These are phyloP conservation scores for Python bivittatus DNA, from an alignment of 2,113 vertebrate genomes.

Conservation along the genomic window DNA sequence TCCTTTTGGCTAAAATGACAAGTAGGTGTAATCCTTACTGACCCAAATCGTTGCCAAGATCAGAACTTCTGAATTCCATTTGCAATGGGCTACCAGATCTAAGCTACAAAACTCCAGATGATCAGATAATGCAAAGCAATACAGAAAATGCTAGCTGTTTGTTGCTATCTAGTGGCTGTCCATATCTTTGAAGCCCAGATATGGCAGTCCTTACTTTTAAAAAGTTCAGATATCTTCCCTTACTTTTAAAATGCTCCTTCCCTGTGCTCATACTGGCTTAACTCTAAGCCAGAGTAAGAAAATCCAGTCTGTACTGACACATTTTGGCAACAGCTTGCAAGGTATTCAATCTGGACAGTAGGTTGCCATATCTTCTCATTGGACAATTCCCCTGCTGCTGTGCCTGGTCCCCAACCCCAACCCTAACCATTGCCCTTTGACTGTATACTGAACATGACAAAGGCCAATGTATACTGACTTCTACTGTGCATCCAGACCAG, in stretches of 20 bases:
- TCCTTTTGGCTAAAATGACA: neutral
- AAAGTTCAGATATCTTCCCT: too few relatives aligned
- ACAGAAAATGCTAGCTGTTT: neutral
- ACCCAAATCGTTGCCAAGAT: neutral
- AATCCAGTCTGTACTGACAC: neutral
- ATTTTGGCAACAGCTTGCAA: neutral
- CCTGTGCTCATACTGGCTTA: neutral
- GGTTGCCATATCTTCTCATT: neutral
- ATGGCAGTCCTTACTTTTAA: too few relatives aligned
- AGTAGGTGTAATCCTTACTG: neutral
- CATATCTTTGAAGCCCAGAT: neutral
- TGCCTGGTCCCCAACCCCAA: neutral
- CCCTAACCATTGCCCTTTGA: neutral
- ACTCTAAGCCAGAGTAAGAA: neutral
- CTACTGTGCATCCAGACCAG: neutral
- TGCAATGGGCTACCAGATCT: neutral
- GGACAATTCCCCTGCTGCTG: neutral
- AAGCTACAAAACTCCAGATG: neutral
- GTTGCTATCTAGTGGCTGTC: neutral
- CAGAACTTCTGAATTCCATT: neutral
- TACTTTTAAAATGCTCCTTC: neutral
- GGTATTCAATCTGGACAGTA: neutral
- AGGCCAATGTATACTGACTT: neutral
- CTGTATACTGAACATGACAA: neutral
- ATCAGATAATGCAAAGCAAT: neutral